These are phyloP conservation scores for Cepaea nemoralis DNA, from an alignment of 1,140 invertebrate genomes.

Conservation along the genomic window DNA sequence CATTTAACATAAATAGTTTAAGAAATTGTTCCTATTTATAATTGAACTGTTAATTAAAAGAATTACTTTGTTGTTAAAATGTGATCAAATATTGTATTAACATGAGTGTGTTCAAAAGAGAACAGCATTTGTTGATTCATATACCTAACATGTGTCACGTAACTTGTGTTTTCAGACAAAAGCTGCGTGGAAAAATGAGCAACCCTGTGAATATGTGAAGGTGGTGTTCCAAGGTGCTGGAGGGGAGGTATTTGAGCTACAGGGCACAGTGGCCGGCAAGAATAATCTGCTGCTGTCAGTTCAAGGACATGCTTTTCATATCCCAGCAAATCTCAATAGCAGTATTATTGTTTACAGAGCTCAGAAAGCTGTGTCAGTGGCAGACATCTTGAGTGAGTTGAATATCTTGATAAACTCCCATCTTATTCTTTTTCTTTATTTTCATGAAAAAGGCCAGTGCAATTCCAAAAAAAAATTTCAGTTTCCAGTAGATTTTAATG, in stretches of 20 bases:
- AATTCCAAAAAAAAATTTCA: too few relatives aligned
- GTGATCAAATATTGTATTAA: too few relatives aligned
- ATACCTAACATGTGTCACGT: too few relatives aligned
- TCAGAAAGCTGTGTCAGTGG: background rate
- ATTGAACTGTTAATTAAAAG: too few relatives aligned
- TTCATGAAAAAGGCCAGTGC: background rate
- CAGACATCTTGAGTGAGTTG: constrained; percentile 9
- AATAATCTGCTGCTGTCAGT: constrained; percentile 13
- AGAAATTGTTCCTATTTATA: too few relatives aligned
- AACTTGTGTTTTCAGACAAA: constrained; percentile 23
- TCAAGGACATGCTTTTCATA: constrained; percentile 12
- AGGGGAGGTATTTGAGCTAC: constrained; percentile 17
- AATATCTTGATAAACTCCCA: too few relatives aligned
- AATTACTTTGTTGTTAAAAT: too few relatives aligned
- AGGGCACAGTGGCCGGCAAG: constrained; percentile 19
- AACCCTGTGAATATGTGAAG: background rate
- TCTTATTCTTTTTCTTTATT: background rate
- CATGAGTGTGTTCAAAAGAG: too few relatives aligned
- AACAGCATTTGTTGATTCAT: too few relatives aligned
- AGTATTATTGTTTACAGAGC: background rate
- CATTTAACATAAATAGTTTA: too few relatives aligned
- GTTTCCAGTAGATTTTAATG: too few relatives aligned
- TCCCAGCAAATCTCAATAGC: constrained; percentile 18
- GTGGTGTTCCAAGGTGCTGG: constrained; percentile 18
- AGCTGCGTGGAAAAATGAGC: background rate